These are phyloP conservation scores for Drosophila ananassae DNA, from an alignment of 1,140 invertebrate species.

Conservation along the genomic window DNA sequence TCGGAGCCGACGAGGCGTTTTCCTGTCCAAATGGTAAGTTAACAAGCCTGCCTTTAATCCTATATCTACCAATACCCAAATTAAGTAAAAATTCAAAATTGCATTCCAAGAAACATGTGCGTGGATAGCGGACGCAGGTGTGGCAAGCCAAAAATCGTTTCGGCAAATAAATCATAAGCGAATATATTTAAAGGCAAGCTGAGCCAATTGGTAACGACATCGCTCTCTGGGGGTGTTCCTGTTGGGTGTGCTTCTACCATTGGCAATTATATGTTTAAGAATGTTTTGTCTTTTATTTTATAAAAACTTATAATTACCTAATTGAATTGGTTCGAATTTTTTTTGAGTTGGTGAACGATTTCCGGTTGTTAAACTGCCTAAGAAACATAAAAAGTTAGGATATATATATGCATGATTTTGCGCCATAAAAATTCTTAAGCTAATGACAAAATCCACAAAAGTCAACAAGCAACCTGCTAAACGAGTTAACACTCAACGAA, in stretches of 20 bases:
- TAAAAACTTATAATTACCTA: constrained; percentile 49
- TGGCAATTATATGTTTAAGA: constrained; percentile 34
- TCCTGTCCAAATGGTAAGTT: constrained; percentile 78
- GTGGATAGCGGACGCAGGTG: constrained; percentile 57
- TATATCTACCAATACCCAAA: constrained; percentile 9
- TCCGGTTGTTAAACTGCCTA: constrained; percentile 27
- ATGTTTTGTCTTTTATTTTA: constrained; percentile 15
- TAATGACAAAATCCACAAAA: constrained; percentile 71
- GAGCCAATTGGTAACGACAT: constrained; percentile 15
- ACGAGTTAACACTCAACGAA: constrained; percentile 41
- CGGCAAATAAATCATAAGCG: constrained; percentile 64
- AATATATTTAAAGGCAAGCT: constrained; percentile 55
- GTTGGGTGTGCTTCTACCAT: constrained; percentile 15
- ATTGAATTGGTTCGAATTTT: constrained; percentile 5
- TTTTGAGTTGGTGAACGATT: constrained; percentile 9
- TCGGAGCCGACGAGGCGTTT: constrained; percentile 72
- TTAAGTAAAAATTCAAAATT: constrained; percentile 46
- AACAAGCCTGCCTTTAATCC: not conserved
- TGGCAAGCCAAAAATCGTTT: constrained; percentile 38
- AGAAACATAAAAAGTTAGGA: not conserved
- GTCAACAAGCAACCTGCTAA: constrained; percentile 60
- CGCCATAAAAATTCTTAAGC: constrained; percentile 62
- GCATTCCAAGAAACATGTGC: constrained; percentile 53
- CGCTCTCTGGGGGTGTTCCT: constrained; percentile 34
- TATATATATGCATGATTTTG: constrained; percentile 54